Evolutionary conservation across 1,140 invertebrate genomes (phyloP), one percentile per base, ranked within the genome.

Genomic region (Venturia canescens): DNA sequence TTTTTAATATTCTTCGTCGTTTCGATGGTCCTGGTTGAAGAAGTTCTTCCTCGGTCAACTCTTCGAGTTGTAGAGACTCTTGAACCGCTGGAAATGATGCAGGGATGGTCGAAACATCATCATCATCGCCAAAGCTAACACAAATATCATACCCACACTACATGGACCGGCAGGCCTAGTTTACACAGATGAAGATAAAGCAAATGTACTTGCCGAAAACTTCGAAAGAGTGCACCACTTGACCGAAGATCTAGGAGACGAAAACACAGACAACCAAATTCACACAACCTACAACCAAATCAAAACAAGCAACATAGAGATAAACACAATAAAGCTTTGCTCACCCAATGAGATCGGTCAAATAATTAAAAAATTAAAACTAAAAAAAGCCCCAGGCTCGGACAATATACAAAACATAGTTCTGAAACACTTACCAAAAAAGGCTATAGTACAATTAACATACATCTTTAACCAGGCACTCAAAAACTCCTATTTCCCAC

Each of bases 381-480:
- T n/a, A n/a, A n/a, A 82, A 77, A 88, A 89, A 86, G 85, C 86
- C 0, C 86, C 87, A 0, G 87, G 84, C 0, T 80, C 16, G 3
- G 86, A 90, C 60, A 27, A 70, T 13, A 86, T 89, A 29, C 72
- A 83, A 26, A 80, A 77, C 27, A 74, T 70, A 1, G 76, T 87
- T 2, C 31, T 89, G 9, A 87, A 87, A 80, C 78, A 88, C 26
- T 26, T 88, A 2, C 71, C 82, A 3, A 50, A 63, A 23, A 85
- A 87, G 78, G 38, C 80, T 13, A 53, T 89, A 21, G 80, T 82
- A 0, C 81, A 86, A 76, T 4, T 90, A 9, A 79, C 38, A 0
- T 66, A 84, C 23, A 84, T n/a, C n/a, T 89, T 29, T 83, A 85
- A n/a, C 88, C 81, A 27, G 80, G 66, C 11, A 34, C 16, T 90